A percentile compares a stretch with the other conserved stretches of the same genome.
phyloP scores from a whole-genome alignment of 2,797 vertebrate genomes.

The Catamblyrhynchus diadema region DNA sequence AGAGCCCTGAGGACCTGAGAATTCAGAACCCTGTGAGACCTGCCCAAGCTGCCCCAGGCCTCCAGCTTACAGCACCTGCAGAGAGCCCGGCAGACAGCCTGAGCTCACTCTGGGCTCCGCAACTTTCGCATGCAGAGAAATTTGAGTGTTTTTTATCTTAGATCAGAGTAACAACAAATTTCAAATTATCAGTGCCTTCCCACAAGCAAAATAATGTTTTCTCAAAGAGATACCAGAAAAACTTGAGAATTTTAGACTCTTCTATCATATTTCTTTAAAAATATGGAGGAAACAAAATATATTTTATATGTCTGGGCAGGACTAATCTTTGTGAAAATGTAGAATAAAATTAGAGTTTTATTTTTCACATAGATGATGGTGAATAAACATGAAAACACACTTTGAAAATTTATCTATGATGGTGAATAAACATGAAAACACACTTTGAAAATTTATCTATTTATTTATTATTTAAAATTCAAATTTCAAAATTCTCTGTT shows the following conservation, averaged over 20 bases:
- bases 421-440: neutral
- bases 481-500: neutral
- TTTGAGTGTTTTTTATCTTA: neutral
- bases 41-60: fast-evolving
- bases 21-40: neutral
- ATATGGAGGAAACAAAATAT: neutral
- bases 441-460: neutral
- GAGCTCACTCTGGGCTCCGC: fast-evolving
- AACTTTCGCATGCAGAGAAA: neutral
- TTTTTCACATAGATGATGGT: neutral
- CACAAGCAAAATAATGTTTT: neutral
- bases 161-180: neutral
- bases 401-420: neutral
- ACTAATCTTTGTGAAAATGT: neutral
- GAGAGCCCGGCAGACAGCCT: neutral
- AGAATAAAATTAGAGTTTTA: neutral
- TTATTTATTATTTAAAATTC: neutral
- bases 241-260: neutral
- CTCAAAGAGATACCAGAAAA: neutral
- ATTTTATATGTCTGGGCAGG: neutral
- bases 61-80: neutral
- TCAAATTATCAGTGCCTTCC: neutral
- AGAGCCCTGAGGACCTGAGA: neutral
- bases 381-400: neutral
- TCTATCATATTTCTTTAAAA: neutral